phyloP scores from a whole-genome alignment of 2,888 invertebrate species.

The Lasioglossum calceatum region DNA sequence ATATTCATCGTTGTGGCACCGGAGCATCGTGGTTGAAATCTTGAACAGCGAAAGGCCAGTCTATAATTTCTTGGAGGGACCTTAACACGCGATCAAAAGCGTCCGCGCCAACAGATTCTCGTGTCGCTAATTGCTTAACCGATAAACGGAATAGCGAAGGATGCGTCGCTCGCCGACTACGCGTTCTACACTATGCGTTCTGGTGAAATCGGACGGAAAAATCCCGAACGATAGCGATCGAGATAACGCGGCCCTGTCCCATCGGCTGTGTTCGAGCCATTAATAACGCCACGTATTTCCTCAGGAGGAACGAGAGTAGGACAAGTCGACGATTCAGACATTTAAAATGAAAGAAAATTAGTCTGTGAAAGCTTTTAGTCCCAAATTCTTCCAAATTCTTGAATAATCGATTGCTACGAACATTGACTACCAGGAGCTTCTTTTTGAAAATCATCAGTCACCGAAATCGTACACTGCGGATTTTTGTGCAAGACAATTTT shows the following conservation, averaged over 20 bases:
- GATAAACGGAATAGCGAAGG: slow-evolving; percentile 38
- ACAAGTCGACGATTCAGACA: background rate
- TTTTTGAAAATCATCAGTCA: background rate
- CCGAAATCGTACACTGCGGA: background rate
- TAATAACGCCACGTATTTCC: slow-evolving; percentile 30
- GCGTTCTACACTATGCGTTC: slow-evolving; percentile 31
- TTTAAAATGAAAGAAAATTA: background rate
- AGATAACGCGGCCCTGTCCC: slow-evolving; percentile 47
- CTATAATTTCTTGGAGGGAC: background rate
- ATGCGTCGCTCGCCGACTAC: slow-evolving; percentile 18
- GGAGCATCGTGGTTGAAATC: background rate
- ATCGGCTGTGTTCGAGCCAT: slow-evolving; percentile 38
- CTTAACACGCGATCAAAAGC: slow-evolving; percentile 15
- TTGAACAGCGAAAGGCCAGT: background rate
- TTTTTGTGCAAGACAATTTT: too few relatives aligned
- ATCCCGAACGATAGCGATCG: slow-evolving; percentile 59
- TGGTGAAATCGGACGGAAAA: slow-evolving; percentile 59
- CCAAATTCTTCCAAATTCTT: background rate
- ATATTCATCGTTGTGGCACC: background rate
- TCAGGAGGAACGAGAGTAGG: background rate
- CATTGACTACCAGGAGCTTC: background rate
- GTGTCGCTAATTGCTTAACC: slow-evolving; percentile 35
- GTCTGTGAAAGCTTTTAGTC: background rate
- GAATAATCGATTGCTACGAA: background rate
- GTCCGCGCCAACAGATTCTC: slow-evolving; percentile 26